phyloP scores from a whole-genome alignment of 1,140 invertebrate species.

The Pseudomyrmex dendroicus region DNA sequence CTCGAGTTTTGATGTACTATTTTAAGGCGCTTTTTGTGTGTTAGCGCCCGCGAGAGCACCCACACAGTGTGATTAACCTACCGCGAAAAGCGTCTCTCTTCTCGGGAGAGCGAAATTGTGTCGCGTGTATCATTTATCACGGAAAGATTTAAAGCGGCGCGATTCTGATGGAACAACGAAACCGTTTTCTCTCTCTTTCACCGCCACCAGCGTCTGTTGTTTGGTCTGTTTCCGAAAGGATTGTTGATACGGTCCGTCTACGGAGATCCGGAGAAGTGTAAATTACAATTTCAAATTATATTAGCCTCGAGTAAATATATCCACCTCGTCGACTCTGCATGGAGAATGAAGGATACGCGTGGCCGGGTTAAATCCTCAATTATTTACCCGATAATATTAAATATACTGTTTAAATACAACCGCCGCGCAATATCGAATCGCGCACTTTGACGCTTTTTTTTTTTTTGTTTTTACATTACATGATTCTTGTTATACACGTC shows the following conservation, averaged over 20 bases:
- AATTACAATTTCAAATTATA: constrained; percentile 59
- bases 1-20: constrained; percentile 68
- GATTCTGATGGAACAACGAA: not conserved
- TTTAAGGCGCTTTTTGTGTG: constrained; percentile 55
- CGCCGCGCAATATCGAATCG: not conserved
- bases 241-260: constrained; percentile 43
- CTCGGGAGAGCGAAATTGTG: not conserved
- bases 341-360: not conserved
- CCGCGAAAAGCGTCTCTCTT: not conserved
- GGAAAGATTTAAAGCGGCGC: constrained; percentile 20
- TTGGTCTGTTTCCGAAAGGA: constrained; percentile 1
- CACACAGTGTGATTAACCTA: constrained; percentile 14
- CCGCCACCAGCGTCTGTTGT: constrained; percentile 15
- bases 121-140: constrained; percentile 31
- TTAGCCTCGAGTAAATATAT: constrained; percentile 43
- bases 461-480: no score
- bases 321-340: not conserved
- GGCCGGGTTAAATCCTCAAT: no score
- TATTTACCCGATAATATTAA: no score
- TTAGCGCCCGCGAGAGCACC: not conserved
- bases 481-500: no score
- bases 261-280: not conserved
- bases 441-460: no score
- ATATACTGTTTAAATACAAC: no score
- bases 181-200: no score